phyloP scores from a whole-genome alignment of 2,888 invertebrate species.

The Caenorhabditis sp. region DNA sequence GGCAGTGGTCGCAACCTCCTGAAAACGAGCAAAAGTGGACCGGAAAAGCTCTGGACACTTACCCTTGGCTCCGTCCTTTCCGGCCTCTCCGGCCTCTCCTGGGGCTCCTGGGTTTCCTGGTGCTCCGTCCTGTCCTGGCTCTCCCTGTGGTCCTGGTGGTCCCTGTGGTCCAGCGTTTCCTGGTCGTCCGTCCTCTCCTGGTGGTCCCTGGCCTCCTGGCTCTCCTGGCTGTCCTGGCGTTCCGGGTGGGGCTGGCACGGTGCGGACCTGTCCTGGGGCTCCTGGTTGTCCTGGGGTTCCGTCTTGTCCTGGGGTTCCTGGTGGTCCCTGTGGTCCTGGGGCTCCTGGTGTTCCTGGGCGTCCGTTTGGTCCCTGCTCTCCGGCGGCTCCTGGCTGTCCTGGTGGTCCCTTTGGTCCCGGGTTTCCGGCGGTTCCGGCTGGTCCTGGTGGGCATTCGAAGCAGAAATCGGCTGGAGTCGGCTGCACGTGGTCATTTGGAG shows the following conservation, averaged over 20 bases:
- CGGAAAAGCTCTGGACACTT: not conserved
- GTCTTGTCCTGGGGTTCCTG: conserved; percentile 70
- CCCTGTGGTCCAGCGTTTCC: conserved; percentile 65
- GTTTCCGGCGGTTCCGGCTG: conserved; percentile 70
- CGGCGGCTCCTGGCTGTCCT: conserved; percentile 63
- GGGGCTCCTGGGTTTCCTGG: conserved; percentile 68
- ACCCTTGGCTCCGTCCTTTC: conserved; percentile 64
- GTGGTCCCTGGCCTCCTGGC: conserved; percentile 68
- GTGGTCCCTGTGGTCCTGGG: conserved; percentile 73
- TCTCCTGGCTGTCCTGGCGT: conserved; percentile 72
- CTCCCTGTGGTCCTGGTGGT: conserved; percentile 69
- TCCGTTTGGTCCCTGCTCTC: conserved; percentile 71
- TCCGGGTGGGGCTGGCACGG: conserved; percentile 69
- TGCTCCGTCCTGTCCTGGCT: conserved; percentile 65
- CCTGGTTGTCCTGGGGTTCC: conserved; percentile 73
- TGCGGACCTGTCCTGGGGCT: conserved; percentile 68
- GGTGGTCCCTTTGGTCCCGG: conserved; percentile 72
- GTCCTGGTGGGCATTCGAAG: conserved; percentile 70
- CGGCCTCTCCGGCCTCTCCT: conserved; percentile 67
- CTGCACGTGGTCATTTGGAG: conserved; percentile 63
- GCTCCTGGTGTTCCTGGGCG: conserved; percentile 70
- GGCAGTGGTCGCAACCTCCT: conserved; percentile 70
- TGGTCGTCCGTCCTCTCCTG: conserved; percentile 69
- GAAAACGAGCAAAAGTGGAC: conserved; percentile 4
- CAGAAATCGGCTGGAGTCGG: conserved; percentile 69